Percentiles rank a stretch among this genome's conserved stretches.
Conservation (phyloP, 1,140 invertebrate species). For the Panagrolaimus sp. region DNA sequence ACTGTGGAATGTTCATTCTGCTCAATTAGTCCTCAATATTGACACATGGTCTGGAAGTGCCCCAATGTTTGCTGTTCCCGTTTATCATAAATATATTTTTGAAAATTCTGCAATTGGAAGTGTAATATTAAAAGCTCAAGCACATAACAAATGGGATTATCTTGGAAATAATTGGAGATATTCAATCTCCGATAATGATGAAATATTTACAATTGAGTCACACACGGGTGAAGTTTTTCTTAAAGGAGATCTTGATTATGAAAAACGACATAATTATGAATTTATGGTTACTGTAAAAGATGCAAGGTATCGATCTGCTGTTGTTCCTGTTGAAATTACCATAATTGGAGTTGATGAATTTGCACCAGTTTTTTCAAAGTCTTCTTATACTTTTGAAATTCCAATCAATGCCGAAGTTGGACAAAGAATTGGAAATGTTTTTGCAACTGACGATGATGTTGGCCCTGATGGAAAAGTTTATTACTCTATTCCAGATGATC, state of each 20-base stretch:
- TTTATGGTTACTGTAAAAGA: constrained; percentile 45
- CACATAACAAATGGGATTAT: constrained; percentile 22
- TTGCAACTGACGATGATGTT: constrained; percentile 43
- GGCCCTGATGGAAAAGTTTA: constrained; percentile 42
- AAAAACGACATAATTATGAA: constrained; percentile 29
- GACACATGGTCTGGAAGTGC: constrained; percentile 27
- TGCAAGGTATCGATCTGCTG: constrained; percentile 35
- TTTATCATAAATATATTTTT: constrained; percentile 34
- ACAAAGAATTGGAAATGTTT: constrained; percentile 40
- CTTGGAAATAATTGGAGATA: constrained; percentile 24
- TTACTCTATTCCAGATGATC: constrained; percentile 35
- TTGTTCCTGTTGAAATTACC: constrained; percentile 38
- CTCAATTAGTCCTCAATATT: constrained; percentile 29
- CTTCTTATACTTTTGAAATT: constrained; percentile 52
- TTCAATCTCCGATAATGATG: constrained; percentile 30
- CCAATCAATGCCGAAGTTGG: constrained; percentile 36
- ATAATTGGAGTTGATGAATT: constrained; percentile 54
- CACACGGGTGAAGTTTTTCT: constrained; percentile 35
- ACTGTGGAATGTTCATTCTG: constrained; percentile 16
- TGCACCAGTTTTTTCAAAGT: constrained; percentile 48
- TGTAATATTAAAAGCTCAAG: constrained; percentile 24
- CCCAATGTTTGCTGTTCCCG: constrained; percentile 31
- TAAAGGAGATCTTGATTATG: constrained; percentile 24
- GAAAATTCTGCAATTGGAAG: constrained; percentile 21
- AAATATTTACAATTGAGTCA: constrained; percentile 43